A percentile compares a stretch with the other conserved stretches of the same genome.
Evolutionary conservation across 1,140 invertebrate species (phyloP).

Genomic region (Nilaparvata lugens): DNA sequence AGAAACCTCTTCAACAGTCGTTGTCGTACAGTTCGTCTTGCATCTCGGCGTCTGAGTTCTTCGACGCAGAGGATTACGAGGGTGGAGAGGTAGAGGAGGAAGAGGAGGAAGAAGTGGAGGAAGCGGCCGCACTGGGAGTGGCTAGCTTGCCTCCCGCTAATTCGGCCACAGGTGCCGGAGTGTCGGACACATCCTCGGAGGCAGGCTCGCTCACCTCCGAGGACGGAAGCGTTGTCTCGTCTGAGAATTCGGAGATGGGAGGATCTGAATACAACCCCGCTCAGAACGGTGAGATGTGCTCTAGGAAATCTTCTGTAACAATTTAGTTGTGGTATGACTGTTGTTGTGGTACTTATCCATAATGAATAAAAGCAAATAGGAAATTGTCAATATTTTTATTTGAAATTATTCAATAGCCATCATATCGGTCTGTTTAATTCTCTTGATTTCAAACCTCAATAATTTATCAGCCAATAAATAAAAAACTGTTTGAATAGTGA

Average conservation of each 20-base stretch:
- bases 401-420: too few relatives aligned
- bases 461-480: too few relatives aligned
- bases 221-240: conserved; percentile 39
- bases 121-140: conserved; percentile 7
- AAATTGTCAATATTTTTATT: too few relatives aligned
- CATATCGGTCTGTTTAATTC: too few relatives aligned
- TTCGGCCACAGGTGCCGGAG: conserved; percentile 24
- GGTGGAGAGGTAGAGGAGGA: conserved; percentile 16
- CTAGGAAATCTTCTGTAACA: background rate
- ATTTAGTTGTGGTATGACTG: too few relatives aligned
- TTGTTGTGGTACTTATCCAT: too few relatives aligned
- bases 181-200: conserved; percentile 54
- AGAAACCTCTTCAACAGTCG: conserved; percentile 47
- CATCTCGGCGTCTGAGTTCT: conserved; percentile 75
- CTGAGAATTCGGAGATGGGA: conserved; percentile 26
- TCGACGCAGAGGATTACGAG: conserved; percentile 61
- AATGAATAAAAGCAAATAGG: too few relatives aligned
- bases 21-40: conserved; percentile 65
- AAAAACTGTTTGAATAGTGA: too few relatives aligned
- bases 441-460: too few relatives aligned
- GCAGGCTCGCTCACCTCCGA: conserved; percentile 52
- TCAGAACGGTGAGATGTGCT: conserved; percentile 20
- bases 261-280: conserved; percentile 28
- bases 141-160: conserved; percentile 23
- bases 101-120: conserved; percentile 7